Evolutionary conservation across 1,140 invertebrate genomes (phyloP).

Genomic region (Hyles vespertilio): DNA sequence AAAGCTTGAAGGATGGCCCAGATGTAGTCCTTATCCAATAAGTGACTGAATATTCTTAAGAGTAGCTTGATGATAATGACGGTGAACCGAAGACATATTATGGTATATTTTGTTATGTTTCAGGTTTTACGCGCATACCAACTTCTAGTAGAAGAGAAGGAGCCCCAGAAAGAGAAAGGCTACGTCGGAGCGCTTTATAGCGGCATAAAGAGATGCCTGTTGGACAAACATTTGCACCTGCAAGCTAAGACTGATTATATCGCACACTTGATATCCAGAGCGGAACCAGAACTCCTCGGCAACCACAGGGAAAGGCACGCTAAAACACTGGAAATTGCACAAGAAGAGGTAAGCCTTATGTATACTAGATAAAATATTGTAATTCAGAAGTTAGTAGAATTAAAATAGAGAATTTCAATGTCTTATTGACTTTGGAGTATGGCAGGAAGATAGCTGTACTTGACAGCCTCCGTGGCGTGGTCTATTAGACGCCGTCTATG

Average conservation of each 20-base stretch:
- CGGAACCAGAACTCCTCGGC: constrained; percentile 92
- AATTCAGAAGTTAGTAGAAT: neutral
- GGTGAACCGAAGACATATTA: no score
- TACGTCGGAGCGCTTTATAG: constrained; percentile 90
- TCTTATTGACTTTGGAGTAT: no score
- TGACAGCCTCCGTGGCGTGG: no score
- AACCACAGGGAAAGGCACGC: constrained; percentile 92
- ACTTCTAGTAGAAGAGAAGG: constrained; percentile 89
- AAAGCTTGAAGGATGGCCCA: no score
- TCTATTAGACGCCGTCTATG: no score
- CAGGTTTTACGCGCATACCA: constrained; percentile 87
- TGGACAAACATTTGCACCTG: constrained; percentile 91
- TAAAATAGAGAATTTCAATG: no score
- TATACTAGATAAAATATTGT: no score
- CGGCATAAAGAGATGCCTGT: constrained; percentile 89
- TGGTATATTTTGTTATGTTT: constrained; percentile 1
- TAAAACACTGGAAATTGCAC: constrained; percentile 95
- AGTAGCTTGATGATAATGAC: no score
- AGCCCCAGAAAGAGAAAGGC: constrained; percentile 90
- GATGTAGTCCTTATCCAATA: no score
- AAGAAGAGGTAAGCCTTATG: constrained; percentile 84
- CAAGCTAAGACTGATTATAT: constrained; percentile 92
- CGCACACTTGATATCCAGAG: constrained; percentile 88
- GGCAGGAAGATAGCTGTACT: no score
- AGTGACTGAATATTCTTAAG: no score